phyloP scores from a whole-genome alignment of 1,140 invertebrate species.

The Rhopalosiphum padi region DNA sequence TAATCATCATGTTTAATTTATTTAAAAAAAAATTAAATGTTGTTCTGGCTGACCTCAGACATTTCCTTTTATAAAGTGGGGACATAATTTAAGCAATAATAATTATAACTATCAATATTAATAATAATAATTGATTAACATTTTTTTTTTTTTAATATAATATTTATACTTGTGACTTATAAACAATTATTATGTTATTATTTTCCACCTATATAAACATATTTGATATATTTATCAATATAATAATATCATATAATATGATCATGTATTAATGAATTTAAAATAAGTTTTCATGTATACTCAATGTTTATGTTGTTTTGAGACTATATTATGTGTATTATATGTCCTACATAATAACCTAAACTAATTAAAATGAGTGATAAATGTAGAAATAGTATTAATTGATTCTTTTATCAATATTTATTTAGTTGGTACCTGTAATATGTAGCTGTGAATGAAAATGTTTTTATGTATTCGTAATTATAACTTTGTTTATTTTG shows the following conservation, averaged over 20 bases:
- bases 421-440: slow-evolving; percentile 38
- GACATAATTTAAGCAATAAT: slow-evolving; percentile 35
- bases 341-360: background rate
- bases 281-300: slow-evolving; percentile 34
- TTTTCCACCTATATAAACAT: background rate
- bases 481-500: slow-evolving; percentile 21
- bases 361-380: background rate
- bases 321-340: background rate
- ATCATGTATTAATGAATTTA: slow-evolving; percentile 4
- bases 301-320: slow-evolving; percentile 3
- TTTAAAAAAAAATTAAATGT: background rate
- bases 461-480: slow-evolving; percentile 28
- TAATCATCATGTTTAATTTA: background rate
- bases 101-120: slow-evolving; percentile 7
- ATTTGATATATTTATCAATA: background rate
- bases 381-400: background rate
- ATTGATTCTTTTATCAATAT: slow-evolving; percentile 31
- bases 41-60: background rate
- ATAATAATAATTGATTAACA: slow-evolving; percentile 33
- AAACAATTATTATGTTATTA: background rate
- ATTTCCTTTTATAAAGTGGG: background rate
- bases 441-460: slow-evolving; percentile 36
- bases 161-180: slow-evolving; percentile 27
- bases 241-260: background rate
- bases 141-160: slow-evolving; percentile 15